Evolutionary conservation across 2,888 invertebrate species (phyloP), one percentile per base, ranked within the genome.

Genomic region (Podabrus alpinus): DNA sequence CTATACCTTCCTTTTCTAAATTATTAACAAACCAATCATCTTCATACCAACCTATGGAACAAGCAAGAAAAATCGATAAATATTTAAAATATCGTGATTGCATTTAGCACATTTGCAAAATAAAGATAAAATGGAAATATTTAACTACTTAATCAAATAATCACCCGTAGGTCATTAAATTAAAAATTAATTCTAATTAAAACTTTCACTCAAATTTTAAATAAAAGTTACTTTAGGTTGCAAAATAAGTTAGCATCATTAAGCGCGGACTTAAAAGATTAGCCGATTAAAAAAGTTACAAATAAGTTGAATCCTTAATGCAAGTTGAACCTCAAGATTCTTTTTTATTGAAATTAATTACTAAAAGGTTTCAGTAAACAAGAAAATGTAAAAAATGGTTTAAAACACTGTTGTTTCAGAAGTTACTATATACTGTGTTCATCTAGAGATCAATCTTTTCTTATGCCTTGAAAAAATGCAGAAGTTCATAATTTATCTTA

Each of bases 1-100:
- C 94, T 77, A 99, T 94, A 68, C 94, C 93, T 86, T 97, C 96
- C 74, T 93, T 92, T 80, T 94, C 94, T 79, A 96, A 88, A 85
- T 95, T 94, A 9, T 94, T 93, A 85, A 96, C 95, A 87, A 96
- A 99, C 99, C 99, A 99, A 85, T 98, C 97, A 87, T 99, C 98
- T 85, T 99, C 98, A 88, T 99, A 99, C 98, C 98, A 98, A 74
- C 96, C 95, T 95, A 83, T 0, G 83, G 83, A 64, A 64, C 7
- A 64, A 45, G 9, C n/a, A 45, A 45, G 1, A 29, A 29, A 4
- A 2, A 45, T 45, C n/a, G n/a, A n/a, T n/a, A n/a, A n/a, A n/a
- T n/a, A n/a, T n/a, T n/a, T n/a, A n/a, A n/a, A n/a, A n/a, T n/a
- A n/a, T n/a, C n/a, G n/a, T n/a, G n/a, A 66, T 25, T 15, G n/a